These are phyloP conservation scores for Trachurus trachurus DNA, from an alignment of 2,797 vertebrate species.

Conservation along the genomic window DNA sequence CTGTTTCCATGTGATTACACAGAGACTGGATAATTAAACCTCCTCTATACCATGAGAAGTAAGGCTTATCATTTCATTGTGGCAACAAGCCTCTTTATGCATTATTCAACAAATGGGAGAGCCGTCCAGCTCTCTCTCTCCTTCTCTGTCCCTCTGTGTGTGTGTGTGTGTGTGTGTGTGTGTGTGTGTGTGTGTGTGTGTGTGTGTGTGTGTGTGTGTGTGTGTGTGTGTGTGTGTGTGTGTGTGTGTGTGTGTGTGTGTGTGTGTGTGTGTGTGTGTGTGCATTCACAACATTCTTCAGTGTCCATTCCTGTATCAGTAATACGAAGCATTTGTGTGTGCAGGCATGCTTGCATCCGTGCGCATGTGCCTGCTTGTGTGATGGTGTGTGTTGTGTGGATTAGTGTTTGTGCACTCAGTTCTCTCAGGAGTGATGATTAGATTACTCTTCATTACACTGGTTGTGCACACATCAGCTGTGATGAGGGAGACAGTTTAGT, in stretches of 20 bases:
- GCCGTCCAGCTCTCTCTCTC: constrained; percentile 47
- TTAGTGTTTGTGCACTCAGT: constrained; percentile 31
- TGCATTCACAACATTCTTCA: constrained; percentile 17
- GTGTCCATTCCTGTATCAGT: constrained; percentile 36
- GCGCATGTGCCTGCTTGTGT: neutral
- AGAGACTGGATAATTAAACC: constrained; percentile 79
- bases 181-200: constrained; percentile 9
- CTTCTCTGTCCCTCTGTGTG: no score
- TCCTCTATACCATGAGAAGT: constrained; percentile 76
- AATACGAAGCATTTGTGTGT: constrained; percentile 15
- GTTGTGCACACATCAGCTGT: constrained; percentile 68
- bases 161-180: constrained; percentile 8
- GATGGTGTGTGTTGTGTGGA: neutral
- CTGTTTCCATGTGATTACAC: constrained; percentile 81
- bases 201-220: constrained; percentile 9
- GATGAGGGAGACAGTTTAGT: constrained; percentile 70
- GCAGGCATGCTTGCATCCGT: neutral
- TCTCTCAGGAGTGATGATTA: constrained; percentile 72
- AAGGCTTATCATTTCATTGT: constrained; percentile 74
- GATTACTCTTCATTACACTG: constrained; percentile 71
- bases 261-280: neutral
- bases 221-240: no score
- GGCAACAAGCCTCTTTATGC: constrained; percentile 72
- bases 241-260: no score
- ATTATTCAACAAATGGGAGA: constrained; percentile 77